Evolutionary conservation across 2,113 vertebrate species (phyloP).

Genomic region (Microcebus jonahi): DNA sequence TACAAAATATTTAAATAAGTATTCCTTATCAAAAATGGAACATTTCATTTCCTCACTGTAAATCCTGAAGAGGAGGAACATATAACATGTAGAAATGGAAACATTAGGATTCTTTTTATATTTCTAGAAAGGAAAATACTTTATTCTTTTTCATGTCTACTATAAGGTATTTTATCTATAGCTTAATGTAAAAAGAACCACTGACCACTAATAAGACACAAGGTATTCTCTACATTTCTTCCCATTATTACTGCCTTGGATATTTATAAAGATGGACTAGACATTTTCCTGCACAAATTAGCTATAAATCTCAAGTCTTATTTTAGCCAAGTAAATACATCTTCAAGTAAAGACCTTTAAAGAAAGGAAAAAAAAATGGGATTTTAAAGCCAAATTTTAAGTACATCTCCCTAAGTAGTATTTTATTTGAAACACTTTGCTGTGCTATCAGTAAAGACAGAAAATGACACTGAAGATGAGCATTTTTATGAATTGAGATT

Average conservation of each 20-base stretch:
- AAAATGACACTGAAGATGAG: slow-evolving; percentile 8
- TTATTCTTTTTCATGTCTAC: slow-evolving; percentile 19
- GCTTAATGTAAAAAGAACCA: slow-evolving; percentile 65
- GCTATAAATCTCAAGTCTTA: slow-evolving; percentile 66
- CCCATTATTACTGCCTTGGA: slow-evolving; percentile 77
- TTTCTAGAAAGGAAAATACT: slow-evolving; percentile 35
- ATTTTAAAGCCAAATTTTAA: slow-evolving; percentile 57
- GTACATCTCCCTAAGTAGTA: neutral
- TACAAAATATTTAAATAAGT: slow-evolving; percentile 42
- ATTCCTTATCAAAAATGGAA: slow-evolving; percentile 3
- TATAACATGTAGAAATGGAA: neutral
- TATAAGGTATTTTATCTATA: slow-evolving; percentile 45
- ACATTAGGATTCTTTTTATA: slow-evolving; percentile 47
- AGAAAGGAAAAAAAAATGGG: slow-evolving; percentile 29
- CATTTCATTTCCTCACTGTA: neutral
- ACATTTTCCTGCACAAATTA: slow-evolving; percentile 73
- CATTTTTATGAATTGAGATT: slow-evolving; percentile 19
- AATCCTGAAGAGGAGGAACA: neutral
- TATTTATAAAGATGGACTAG: slow-evolving; percentile 81
- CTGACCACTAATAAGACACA: slow-evolving; percentile 72
- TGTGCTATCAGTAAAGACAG: neutral
- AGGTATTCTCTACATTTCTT: slow-evolving; percentile 69
- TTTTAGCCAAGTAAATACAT: slow-evolving; percentile 59
- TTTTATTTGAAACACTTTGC: slow-evolving; percentile 50
- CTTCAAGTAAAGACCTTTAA: slow-evolving; percentile 58